Base-by-base conservation (phyloP, 2,797 vertebrate species). In the Morelia viridis region DNA sequence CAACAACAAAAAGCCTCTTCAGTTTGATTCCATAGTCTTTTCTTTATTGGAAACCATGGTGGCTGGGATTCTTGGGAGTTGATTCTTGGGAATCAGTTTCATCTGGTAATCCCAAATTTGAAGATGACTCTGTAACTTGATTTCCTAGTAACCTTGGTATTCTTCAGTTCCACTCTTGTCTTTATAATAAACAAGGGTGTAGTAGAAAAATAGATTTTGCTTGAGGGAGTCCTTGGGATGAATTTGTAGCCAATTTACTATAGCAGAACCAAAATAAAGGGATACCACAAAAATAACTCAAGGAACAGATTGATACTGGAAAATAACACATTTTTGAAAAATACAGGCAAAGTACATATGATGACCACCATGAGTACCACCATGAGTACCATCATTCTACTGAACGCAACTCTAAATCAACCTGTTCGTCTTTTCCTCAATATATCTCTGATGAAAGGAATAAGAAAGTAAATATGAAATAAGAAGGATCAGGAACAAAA, bases 241-340 rank as follows among this genome's bases (percentile, higher is more conserved):
- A 76, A 91, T 76, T 91, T 87, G 76, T 87, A 87, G 85, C 56
- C 85, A 91, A 91, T 91, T 91, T 91, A 91, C 35, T 91, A 17
- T 35, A 61, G 90, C 64, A 91, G 85, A 91, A 28, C 31, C 53
- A 91, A 87, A 53, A 90, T 90, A 87, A 91, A 87, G 26, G 4
- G 24, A 26, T 60, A 31, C 62, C 24, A 87, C 71, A 60, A 87
- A 91, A 87, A 84, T 58, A 91, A 65, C 90, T 22, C 31, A 28
- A 57, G 85, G 89, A 91, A 50, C 35, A 87, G 56, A n/a, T 56
- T 87, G 35, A n/a, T 65, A 28, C 24, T 56, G n/a, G 84, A 58
- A 85, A 85, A 53, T 60, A 71, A 35, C 50, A 87, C 53, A 13
- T 17, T 71, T 53, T 57, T 4, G 19, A 24, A 24, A 68, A 68